Percentiles rank a stretch among this genome's conserved stretches.
These are phyloP conservation scores for Stenurella melanura DNA, from an alignment of 2,888 invertebrate species.

Conservation along the genomic window DNA sequence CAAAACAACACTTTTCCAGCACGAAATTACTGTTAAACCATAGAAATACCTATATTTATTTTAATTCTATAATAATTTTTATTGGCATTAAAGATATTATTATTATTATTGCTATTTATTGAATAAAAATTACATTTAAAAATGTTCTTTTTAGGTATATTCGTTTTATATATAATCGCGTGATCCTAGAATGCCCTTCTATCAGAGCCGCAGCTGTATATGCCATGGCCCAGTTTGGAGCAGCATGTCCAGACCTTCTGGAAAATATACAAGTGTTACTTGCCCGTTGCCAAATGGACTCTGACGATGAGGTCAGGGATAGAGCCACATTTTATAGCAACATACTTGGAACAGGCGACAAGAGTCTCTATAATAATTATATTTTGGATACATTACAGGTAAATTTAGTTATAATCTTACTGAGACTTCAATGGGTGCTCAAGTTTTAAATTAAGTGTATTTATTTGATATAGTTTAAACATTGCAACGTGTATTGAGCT, in stretches of 20 bases:
- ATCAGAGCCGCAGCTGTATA: conserved; percentile 98
- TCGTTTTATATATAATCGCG: conserved; percentile 90
- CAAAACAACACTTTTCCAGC: too few species aligned
- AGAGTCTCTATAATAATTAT: conserved; percentile 84
- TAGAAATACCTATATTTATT: too few species aligned
- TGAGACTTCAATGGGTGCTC: too few species aligned
- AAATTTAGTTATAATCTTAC: conserved; percentile 48
- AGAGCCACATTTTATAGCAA: conserved; percentile 96
- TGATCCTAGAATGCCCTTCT: conserved; percentile 96
- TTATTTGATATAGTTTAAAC: too few species aligned
- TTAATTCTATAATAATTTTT: too few species aligned
- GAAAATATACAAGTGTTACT: conserved; percentile 89
- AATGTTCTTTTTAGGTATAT: conserved; percentile 77
- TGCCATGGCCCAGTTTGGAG: conserved; percentile 98
- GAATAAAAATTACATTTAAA: background rate
- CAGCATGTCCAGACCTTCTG: conserved; percentile 91
- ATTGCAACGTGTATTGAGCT: too few species aligned
- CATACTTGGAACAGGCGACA: conserved; percentile 84
- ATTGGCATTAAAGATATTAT: too few species aligned
- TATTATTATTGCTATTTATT: background rate
- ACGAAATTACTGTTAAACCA: too few species aligned
- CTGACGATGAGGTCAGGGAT: conserved; percentile 99
- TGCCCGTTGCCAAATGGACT: conserved; percentile 93
- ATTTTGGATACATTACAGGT: conserved; percentile 83
- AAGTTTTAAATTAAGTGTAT: too few species aligned